Evolutionary conservation across 2,113 vertebrate genomes (phyloP), one percentile per base, ranked within the genome.

Genomic region (Gorsachius goisagi): DNA sequence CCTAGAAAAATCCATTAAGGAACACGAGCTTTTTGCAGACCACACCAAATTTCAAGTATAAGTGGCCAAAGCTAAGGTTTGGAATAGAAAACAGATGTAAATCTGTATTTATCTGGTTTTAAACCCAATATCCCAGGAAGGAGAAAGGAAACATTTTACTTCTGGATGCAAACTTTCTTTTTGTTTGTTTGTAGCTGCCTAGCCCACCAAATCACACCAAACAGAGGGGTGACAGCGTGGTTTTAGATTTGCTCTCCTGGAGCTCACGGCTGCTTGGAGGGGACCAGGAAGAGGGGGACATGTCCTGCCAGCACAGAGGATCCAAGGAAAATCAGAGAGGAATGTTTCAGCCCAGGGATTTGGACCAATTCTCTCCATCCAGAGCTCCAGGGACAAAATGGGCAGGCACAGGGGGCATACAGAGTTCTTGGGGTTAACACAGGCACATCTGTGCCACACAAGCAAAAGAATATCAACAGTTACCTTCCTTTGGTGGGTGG

Each of bases 281-380:
- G 15, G 10, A 19, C 21, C 32, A 37, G 15, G 17, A 55, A 81
- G 52, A 56, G 26, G 6, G 16, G 18, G 15, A 62, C 6, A 17
- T 11, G 15, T 89, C 74, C 74, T 81, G 52, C 47, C 69, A 91
- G 64, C 35, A 71, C 28, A 63, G 17, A 6, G 15, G 20, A 62
- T 28, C 6, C 52, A 62, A 32, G 28, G 35, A 83, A 83, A 76
- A 56, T 41, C 72, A 77, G 26, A 82, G 11, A 23, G 30, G 15
- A 6, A 58, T 0, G 2, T 9, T 71, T 32, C 50, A 58, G 2
- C 7, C 11, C 0, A 0, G 2, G 55, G 37, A 59, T 71, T 58
- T 30, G 15, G 59, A 50, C 3, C 26, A 32, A 37, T 63, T 87
- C 60, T 64, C 37, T 47, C 47, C 58, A 45, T 11, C 15, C 44